Percentiles rank a stretch among this genome's conserved stretches.
These are phyloP conservation scores for Pseudochaenichthys georgianus DNA, from an alignment of 2,797 vertebrate species.

Conservation along the genomic window DNA sequence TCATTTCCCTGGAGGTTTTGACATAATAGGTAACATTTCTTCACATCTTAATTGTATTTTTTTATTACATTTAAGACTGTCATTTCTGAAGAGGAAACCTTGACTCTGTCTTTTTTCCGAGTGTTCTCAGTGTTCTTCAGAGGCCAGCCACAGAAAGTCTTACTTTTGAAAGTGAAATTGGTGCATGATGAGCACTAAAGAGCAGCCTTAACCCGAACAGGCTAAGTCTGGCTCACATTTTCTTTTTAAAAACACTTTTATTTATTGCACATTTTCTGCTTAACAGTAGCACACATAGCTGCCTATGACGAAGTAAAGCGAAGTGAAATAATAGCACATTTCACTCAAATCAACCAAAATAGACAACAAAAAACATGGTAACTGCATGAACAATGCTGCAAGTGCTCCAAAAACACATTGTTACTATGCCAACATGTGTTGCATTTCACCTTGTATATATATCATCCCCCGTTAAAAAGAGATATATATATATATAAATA, in stretches of 20 bases:
- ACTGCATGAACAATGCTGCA: background rate
- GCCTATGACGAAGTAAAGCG: background rate
- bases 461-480: background rate
- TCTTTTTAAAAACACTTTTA: no score
- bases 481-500: background rate
- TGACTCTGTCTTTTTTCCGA: background rate
- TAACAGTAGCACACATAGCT: background rate
- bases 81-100: background rate
- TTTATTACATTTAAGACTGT: no score
- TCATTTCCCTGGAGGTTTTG: background rate
- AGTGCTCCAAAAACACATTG: background rate
- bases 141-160: background rate
- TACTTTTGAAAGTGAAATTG: background rate
- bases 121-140: no score
- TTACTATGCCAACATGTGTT: background rate
- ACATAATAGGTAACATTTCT: no score
- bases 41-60: no score
- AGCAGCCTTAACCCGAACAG: background rate
- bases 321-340: background rate
- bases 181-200: background rate
- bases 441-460: background rate
- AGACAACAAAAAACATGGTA: fast-evolving
- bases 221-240: background rate
- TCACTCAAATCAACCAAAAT: background rate
- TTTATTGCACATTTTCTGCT: background rate